Percentiles rank a stretch among this genome's conserved stretches.
Conservation (phyloP, 2,888 invertebrate genomes). For the Eupithecia centaureata region DNA sequence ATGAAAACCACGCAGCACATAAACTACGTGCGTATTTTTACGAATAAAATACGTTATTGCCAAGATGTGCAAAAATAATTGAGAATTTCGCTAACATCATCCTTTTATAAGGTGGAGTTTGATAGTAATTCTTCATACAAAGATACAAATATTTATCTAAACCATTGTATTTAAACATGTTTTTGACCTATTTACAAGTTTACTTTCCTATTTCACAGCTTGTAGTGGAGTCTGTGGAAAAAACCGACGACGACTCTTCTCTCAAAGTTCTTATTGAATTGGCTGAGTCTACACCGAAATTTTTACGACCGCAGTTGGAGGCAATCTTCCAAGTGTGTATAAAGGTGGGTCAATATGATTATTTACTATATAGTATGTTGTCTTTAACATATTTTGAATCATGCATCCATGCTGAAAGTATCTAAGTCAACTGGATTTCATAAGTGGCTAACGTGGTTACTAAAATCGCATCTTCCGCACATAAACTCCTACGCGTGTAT, state of each 20-base stretch:
- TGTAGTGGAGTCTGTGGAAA: slow-evolving; percentile 91
- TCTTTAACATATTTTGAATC: neutral
- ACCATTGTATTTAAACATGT: neutral
- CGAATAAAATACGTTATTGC: slow-evolving; percentile 67
- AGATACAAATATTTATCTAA: neutral
- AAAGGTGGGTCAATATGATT: slow-evolving; percentile 45
- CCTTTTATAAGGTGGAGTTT: slow-evolving; percentile 73
- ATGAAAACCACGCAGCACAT: slow-evolving; percentile 51
- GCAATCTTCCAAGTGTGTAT: slow-evolving; percentile 85
- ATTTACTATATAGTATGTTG: neutral
- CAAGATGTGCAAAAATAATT: slow-evolving; percentile 74
- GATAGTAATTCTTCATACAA: slow-evolving; percentile 80
- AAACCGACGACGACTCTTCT: slow-evolving; percentile 94
- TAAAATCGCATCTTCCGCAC: slow-evolving; percentile 46
- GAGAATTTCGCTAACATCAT: slow-evolving; percentile 80
- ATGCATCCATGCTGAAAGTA: neutral
- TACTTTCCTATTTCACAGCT: slow-evolving; percentile 71
- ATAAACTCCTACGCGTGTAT: slow-evolving; percentile 65
- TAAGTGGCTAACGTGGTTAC: neutral
- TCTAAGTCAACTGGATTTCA: neutral
- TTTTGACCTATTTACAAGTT: neutral
- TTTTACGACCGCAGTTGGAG: slow-evolving; percentile 93
- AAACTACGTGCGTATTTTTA: slow-evolving; percentile 66
- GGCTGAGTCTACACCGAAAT: slow-evolving; percentile 96
- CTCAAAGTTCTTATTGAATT: slow-evolving; percentile 97